Conservation (phyloP, 2,113 vertebrate genomes). For the Sphaerodactylus townsendi region DNA sequence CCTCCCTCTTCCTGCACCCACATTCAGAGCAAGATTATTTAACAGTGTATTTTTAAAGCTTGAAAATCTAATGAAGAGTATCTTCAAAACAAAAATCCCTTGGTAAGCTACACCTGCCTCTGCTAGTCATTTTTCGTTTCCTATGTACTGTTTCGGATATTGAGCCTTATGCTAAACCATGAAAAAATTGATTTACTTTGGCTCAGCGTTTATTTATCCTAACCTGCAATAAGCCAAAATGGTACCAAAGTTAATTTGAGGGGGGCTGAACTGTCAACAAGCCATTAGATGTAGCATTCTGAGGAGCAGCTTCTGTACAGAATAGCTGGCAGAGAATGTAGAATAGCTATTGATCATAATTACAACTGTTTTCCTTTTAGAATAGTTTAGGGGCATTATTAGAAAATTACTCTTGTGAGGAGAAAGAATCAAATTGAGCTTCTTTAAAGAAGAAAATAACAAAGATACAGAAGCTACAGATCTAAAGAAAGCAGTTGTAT, state of each 20-base stretch:
- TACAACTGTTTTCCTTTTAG: background rate
- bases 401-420: background rate
- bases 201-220: conserved; percentile 1
- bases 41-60: background rate
- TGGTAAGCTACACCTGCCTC: background rate
- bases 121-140: background rate
- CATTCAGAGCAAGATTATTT: background rate
- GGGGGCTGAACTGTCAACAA: background rate
- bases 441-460: conserved; percentile 35
- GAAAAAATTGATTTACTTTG: conserved; percentile 21
- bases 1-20: background rate
- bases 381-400: background rate
- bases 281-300: background rate
- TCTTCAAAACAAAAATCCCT: background rate
- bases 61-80: background rate
- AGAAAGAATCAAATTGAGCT: background rate
- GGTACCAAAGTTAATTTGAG: background rate
- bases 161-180: background rate
- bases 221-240: background rate
- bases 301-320: too few species aligned
- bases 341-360: background rate
- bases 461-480: background rate
- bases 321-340: background rate
- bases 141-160: conserved; percentile 4
- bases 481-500: conserved; percentile 14